These are phyloP conservation scores for Saccopteryx bilineata DNA, from an alignment of 2,113 vertebrate genomes.

Conservation along the genomic window DNA sequence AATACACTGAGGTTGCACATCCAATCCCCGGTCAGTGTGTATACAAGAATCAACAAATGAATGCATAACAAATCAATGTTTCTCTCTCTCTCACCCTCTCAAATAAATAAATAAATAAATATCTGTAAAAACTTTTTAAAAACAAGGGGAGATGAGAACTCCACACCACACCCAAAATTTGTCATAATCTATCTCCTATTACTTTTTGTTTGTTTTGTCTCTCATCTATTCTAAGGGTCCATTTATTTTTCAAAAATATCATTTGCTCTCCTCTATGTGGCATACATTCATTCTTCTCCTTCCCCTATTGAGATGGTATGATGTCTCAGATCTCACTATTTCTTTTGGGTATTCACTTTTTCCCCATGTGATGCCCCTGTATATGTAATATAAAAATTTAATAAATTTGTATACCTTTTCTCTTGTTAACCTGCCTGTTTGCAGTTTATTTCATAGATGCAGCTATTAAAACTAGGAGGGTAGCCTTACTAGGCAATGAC, in stretches of 20 bases:
- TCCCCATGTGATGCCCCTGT: neutral
- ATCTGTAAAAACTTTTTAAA: too few species aligned
- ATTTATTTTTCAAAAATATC: constrained; percentile 5
- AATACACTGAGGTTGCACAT: too few species aligned
- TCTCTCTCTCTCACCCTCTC: too few species aligned
- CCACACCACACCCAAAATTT: neutral
- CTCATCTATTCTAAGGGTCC: neutral
- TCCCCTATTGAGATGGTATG: neutral
- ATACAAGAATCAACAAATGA: too few species aligned
- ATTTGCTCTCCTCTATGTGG: neutral
- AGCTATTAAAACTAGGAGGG: neutral
- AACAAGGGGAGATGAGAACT: neutral
- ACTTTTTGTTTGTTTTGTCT: neutral
- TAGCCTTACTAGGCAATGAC: too few species aligned
- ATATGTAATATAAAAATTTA: neutral
- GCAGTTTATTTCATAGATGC: neutral
- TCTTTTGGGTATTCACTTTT: neutral
- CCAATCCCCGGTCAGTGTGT: too few species aligned
- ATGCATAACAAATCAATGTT: too few species aligned
- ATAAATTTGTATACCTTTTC: neutral
- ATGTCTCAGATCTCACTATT: neutral
- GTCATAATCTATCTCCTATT: neutral
- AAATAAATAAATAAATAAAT: too few species aligned
- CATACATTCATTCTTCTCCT: neutral
- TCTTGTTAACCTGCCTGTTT: neutral